These are phyloP conservation scores for Furcula furcula DNA, from an alignment of 2,888 invertebrate species.

Conservation along the genomic window DNA sequence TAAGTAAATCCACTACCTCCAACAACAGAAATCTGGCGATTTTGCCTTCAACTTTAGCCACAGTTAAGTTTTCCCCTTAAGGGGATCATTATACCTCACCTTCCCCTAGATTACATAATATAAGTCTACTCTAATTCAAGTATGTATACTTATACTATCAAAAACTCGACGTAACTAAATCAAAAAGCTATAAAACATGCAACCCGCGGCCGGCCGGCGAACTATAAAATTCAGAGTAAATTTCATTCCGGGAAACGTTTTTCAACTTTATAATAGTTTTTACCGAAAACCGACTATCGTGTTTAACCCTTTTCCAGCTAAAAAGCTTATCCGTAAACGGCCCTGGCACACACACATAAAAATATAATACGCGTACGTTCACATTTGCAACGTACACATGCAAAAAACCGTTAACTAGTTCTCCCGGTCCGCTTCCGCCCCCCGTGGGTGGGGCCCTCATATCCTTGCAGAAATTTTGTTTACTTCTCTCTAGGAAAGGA, in stretches of 20 bases:
- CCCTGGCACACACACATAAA: slow-evolving; percentile 34
- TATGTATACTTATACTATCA: too few relatives aligned
- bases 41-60: too few relatives aligned
- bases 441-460: slow-evolving; percentile 45
- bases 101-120: too few relatives aligned
- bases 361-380: slow-evolving; percentile 20
- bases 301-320: slow-evolving; percentile 50
- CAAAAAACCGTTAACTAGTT: slow-evolving; percentile 74
- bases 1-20: too few relatives aligned
- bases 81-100: too few relatives aligned
- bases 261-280: slow-evolving; percentile 40
- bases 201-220: background rate
- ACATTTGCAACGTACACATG: slow-evolving; percentile 6
- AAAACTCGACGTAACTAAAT: background rate
- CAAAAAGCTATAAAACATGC: background rate
- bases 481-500: slow-evolving; percentile 76
- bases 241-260: slow-evolving; percentile 22
- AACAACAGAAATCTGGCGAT: too few relatives aligned
- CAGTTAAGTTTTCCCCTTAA: too few relatives aligned
- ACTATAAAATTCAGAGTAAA: slow-evolving; percentile 3
- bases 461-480: slow-evolving; percentile 81
- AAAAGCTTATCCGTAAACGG: slow-evolving; percentile 58
- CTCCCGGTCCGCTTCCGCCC: slow-evolving; percentile 9
- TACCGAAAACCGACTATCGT: slow-evolving; percentile 45
- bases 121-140: too few relatives aligned